These are phyloP conservation scores for Pemphigus obesinymphae DNA, from an alignment of 1,140 invertebrate species.

Conservation along the genomic window DNA sequence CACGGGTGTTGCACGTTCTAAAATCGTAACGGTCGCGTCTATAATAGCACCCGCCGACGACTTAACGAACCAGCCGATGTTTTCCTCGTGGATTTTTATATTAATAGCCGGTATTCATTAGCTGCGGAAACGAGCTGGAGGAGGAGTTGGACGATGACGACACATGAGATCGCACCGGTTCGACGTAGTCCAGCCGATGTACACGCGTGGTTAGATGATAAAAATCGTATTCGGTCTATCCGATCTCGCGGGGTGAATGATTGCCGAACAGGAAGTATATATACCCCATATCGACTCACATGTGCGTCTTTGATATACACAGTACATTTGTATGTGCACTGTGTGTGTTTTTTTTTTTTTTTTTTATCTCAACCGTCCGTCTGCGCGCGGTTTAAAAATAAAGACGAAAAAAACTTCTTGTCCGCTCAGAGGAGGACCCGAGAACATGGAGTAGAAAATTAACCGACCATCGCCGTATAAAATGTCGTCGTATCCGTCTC, in stretches of 20 bases:
- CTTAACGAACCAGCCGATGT: not conserved
- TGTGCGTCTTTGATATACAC: not conserved
- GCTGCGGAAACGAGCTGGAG: not conserved
- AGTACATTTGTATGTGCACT: not conserved
- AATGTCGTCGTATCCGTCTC: not conserved
- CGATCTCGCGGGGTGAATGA: not conserved
- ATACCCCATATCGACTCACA: not conserved
- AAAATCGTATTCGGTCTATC: conserved; percentile 15
- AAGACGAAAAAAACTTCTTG: conserved; percentile 14
- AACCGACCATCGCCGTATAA: conserved; percentile 16
- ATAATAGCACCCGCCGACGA: not conserved
- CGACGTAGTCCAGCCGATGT: not conserved
- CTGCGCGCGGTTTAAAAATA: conserved; percentile 23
- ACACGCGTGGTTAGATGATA: not conserved
- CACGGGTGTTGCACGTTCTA: not conserved
- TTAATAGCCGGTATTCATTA: conserved; percentile 26
- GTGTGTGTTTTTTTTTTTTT: not conserved
- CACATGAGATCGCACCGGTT: conserved; percentile 17
- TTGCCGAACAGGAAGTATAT: conserved; percentile 24
- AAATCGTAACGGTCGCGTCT: not conserved
- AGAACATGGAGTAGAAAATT: not conserved
- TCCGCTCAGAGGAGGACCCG: not conserved
- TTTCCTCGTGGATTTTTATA: not conserved
- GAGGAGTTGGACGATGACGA: not conserved
- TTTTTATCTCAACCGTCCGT: conserved; percentile 10